phyloP scores from a whole-genome alignment of 2,888 invertebrate species.

The Eustalomyia histrio region DNA sequence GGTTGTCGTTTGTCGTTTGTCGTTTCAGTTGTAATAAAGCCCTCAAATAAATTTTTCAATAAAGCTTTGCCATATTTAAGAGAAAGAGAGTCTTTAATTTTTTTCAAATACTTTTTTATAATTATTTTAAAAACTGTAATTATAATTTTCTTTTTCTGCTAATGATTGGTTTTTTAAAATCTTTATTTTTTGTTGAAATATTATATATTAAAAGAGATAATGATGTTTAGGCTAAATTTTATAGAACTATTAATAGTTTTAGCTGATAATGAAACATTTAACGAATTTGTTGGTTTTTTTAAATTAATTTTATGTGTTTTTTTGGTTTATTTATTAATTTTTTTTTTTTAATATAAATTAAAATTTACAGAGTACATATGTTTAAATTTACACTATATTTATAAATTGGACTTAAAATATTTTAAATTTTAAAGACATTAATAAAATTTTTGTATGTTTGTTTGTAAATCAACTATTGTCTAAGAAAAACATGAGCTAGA shows the following conservation, averaged over 20 bases:
- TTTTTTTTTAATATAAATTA: constrained; percentile 49
- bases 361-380: constrained; percentile 61
- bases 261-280: constrained; percentile 76
- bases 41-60: no score
- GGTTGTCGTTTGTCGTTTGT: no score
- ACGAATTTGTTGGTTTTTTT: constrained; percentile 65
- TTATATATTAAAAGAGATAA: not conserved
- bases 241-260: not conserved
- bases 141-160: constrained; percentile 40
- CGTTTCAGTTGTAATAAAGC: no score
- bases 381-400: constrained; percentile 58
- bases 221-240: constrained; percentile 3
- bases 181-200: constrained; percentile 60
- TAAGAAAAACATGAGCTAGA: constrained; percentile 32
- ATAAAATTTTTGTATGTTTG: constrained; percentile 17
- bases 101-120: not conserved
- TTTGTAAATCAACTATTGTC: constrained; percentile 51
- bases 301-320: constrained; percentile 39
- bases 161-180: constrained; percentile 44
- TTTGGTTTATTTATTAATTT: constrained; percentile 37
- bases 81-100: no score
- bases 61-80: no score
- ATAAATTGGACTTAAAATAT: constrained; percentile 61
- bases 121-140: constrained; percentile 24
- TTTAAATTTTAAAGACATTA: constrained; percentile 51